These are phyloP conservation scores for Aelia acuminata DNA, from an alignment of 2,888 invertebrate species.

Conservation along the genomic window DNA sequence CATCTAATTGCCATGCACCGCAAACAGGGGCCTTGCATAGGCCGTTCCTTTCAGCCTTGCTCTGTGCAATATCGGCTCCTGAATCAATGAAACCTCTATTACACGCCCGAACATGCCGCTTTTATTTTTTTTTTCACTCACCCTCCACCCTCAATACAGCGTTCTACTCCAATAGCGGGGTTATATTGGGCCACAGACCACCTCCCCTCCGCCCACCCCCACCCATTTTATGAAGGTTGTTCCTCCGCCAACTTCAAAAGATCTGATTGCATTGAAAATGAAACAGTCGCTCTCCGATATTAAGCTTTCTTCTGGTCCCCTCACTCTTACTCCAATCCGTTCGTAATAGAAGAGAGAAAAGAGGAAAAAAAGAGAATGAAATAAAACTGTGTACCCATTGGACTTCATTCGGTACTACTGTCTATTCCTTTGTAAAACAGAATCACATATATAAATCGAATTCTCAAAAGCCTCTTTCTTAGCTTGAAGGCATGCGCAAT, in stretches of 20 bases:
- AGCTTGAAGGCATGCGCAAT: background rate
- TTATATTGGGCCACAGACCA: conserved; percentile 11
- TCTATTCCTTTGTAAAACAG: background rate
- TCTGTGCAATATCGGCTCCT: background rate
- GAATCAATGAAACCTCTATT: conserved; percentile 22
- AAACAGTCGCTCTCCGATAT: conserved; percentile 37
- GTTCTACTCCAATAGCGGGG: conserved; percentile 5
- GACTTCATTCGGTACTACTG: conserved; percentile 12
- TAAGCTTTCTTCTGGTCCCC: conserved; percentile 18
- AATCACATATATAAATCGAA: conserved; percentile 1
- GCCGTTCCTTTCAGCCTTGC: background rate
- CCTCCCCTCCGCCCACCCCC: background rate
- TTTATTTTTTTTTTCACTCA: background rate
- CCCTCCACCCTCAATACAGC: background rate
- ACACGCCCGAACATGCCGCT: background rate
- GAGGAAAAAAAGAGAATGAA: too few species aligned
- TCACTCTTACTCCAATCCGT: background rate
- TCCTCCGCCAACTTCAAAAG: conserved; percentile 43
- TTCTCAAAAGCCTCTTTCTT: background rate
- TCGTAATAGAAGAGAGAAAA: background rate
- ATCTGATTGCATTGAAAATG: conserved; percentile 51
- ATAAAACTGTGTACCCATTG: background rate
- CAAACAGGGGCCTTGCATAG: background rate
- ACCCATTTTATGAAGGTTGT: conserved; percentile 28
- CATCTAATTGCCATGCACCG: background rate